Percentiles rank a stretch among this genome's conserved stretches.
phyloP scores from a whole-genome alignment of 2,888 invertebrate species.

The Pemphredon lugubris region DNA sequence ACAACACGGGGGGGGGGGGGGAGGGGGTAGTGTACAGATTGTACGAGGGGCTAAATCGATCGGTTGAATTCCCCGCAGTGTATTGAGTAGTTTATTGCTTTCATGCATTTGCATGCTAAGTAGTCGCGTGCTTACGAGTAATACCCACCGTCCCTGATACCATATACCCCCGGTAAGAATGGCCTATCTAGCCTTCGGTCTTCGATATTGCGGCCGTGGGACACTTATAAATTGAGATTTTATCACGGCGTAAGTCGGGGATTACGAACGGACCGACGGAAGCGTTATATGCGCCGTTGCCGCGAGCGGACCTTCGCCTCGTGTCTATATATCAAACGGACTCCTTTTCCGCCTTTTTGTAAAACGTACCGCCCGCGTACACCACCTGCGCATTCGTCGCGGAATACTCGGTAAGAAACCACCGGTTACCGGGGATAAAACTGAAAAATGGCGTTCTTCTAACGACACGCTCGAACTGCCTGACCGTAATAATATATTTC shows the following conservation, averaged over 20 bases:
- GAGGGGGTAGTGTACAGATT: too few relatives aligned
- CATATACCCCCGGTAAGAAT: conserved; percentile 75
- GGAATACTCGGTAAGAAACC: conserved; percentile 43
- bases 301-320: conserved; percentile 46
- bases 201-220: conserved; percentile 80
- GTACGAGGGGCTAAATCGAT: conserved; percentile 79
- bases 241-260: conserved; percentile 74
- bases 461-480: conserved; percentile 42
- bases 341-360: conserved; percentile 58
- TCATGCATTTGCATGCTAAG: conserved; percentile 81
- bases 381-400: conserved; percentile 60
- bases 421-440: conserved; percentile 36
- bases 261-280: conserved; percentile 64
- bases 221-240: conserved; percentile 81
- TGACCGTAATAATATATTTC: conserved; percentile 42
- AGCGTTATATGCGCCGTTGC: conserved; percentile 59
- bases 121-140: conserved; percentile 80
- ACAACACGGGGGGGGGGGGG: conserved; percentile 47
- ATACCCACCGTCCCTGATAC: conserved; percentile 80
- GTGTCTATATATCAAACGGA: conserved; percentile 61
- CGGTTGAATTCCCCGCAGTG: conserved; percentile 78
- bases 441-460: conserved; percentile 52
- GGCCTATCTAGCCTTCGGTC: conserved; percentile 79
- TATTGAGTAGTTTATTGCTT: conserved; percentile 81
- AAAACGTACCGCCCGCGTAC: conserved; percentile 52